These are phyloP conservation scores for Drosophila jambulina DNA, from an alignment of 1,140 invertebrate genomes.

Conservation along the genomic window DNA sequence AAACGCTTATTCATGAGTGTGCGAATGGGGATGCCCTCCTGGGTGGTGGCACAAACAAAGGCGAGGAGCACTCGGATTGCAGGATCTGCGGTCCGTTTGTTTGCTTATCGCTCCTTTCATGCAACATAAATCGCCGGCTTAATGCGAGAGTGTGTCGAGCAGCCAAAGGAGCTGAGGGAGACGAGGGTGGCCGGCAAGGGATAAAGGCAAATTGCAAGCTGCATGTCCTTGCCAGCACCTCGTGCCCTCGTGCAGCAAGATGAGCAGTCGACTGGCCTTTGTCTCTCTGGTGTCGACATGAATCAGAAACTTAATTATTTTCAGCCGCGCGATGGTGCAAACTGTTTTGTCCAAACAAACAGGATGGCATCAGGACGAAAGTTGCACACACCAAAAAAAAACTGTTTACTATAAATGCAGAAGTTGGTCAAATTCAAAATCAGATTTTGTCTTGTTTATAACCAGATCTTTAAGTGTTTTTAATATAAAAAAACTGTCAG, in stretches of 20 bases:
- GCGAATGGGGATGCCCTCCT: neutral
- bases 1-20: slow-evolving; percentile 37
- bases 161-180: slow-evolving; percentile 10
- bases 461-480: neutral
- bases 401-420: neutral
- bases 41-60: slow-evolving; percentile 21
- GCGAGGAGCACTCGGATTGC: slow-evolving; percentile 48
- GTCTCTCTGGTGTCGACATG: slow-evolving; percentile 70
- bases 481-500: too few relatives aligned
- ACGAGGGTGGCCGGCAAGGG: slow-evolving; percentile 19
- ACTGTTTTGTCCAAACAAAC: slow-evolving; percentile 66
- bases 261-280: slow-evolving; percentile 70
- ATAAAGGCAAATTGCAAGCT: slow-evolving; percentile 34
- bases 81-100: slow-evolving; percentile 59
- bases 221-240: slow-evolving; percentile 35
- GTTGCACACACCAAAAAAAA: neutral
- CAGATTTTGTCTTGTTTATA: neutral
- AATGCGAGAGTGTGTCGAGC: slow-evolving; percentile 62
- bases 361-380: slow-evolving; percentile 15
- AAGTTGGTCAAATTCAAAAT: neutral
- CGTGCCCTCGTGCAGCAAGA: slow-evolving; percentile 33
- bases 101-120: slow-evolving; percentile 46
- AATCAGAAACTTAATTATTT: slow-evolving; percentile 84
- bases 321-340: slow-evolving; percentile 69
- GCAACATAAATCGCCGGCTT: slow-evolving; percentile 72